A percentile compares a stretch with the other conserved stretches of the same genome.
Conservation (phyloP, 2,113 vertebrate genomes). For the Sinocyclocheilus anshuiensis region DNA sequence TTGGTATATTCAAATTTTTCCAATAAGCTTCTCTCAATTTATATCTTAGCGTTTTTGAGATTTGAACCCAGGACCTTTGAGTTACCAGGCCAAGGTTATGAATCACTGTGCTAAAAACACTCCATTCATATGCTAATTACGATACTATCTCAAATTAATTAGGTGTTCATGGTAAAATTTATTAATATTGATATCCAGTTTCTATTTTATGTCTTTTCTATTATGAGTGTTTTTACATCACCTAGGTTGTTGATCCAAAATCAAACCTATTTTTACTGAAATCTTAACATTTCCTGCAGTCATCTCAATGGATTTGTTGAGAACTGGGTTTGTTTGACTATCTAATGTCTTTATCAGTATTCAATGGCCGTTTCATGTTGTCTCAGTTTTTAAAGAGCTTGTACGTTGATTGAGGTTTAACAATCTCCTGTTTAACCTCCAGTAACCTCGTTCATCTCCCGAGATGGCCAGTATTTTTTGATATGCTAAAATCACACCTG, state of each 20-base stretch:
- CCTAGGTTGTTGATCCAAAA: background rate
- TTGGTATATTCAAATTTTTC: too few species aligned
- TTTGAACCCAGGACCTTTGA: background rate
- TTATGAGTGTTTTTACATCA: background rate
- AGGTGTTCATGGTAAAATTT: background rate
- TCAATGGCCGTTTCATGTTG: slow-evolving; percentile 15
- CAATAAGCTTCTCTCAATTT: background rate
- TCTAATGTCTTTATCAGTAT: slow-evolving; percentile 32
- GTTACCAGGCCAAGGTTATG: background rate
- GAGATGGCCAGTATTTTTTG: slow-evolving; percentile 18
- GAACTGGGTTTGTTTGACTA: background rate
- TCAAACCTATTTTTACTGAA: background rate
- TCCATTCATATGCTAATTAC: background rate
- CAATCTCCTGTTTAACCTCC: slow-evolving; percentile 35
- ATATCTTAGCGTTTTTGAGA: background rate
- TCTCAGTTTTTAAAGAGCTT: slow-evolving; percentile 32
- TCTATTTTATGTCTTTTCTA: background rate
- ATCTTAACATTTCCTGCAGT: background rate
- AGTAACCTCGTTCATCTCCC: background rate
- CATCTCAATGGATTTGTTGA: background rate
- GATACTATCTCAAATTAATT: background rate
- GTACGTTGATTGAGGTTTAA: slow-evolving; percentile 10
- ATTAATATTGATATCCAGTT: background rate
- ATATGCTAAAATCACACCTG: slow-evolving; percentile 13
- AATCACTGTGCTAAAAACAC: background rate